These are phyloP conservation scores for Lacerta agilis DNA, from an alignment of 2,797 vertebrate species.

Conservation along the genomic window DNA sequence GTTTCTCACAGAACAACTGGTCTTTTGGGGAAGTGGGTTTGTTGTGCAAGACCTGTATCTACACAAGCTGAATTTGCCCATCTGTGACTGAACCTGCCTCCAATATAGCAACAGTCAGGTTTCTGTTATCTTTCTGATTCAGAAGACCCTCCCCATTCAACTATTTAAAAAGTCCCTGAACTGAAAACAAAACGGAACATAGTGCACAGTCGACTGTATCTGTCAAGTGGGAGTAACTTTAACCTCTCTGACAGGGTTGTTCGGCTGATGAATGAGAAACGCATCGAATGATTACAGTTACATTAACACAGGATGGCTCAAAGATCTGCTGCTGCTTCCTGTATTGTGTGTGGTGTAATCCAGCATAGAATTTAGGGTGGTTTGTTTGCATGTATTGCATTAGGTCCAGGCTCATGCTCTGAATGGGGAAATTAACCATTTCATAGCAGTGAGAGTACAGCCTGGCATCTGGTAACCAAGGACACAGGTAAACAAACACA, in stretches of 20 bases:
- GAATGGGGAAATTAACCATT: conserved; percentile 54
- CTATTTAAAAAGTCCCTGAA: neutral
- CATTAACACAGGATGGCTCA: neutral
- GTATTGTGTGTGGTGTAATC: neutral
- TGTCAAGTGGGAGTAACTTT: neutral
- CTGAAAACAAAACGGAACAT: neutral
- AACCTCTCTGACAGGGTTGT: neutral
- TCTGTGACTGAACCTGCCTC: too few species aligned
- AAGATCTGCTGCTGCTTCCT: neutral
- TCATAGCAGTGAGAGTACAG: conserved; percentile 44
- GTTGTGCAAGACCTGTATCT: too few species aligned
- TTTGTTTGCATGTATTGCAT: conserved; percentile 23
- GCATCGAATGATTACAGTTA: neutral
- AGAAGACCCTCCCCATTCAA: neutral
- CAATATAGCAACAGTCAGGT: too few species aligned
- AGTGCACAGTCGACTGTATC: neutral
- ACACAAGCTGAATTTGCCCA: too few species aligned
- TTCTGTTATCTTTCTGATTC: neutral
- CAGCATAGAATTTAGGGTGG: neutral
- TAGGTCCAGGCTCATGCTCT: conserved; percentile 30
- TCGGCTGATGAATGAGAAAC: neutral
- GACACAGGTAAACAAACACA: conserved; percentile 61
- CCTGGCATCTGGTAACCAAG: conserved; percentile 58
- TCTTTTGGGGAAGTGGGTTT: too few species aligned
- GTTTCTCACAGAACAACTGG: too few species aligned